Evolutionary conservation across 2,888 invertebrate genomes (phyloP).

Genomic region (Athalia circularis): DNA sequence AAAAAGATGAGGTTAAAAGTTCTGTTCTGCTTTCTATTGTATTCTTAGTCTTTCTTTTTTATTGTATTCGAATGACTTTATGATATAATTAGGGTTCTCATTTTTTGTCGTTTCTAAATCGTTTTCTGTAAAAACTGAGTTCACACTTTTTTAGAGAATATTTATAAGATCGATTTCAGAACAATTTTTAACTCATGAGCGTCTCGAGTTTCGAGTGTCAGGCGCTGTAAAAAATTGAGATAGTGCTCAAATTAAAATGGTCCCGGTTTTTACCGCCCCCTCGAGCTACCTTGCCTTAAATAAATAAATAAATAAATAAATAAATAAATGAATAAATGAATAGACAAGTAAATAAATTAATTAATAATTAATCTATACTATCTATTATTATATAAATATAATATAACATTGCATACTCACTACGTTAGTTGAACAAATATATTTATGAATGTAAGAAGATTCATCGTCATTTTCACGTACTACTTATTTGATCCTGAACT

Average conservation of each 20-base stretch:
- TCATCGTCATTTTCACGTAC: not conserved
- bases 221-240: not conserved
- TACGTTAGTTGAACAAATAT: not conserved
- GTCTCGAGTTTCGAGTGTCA: too few species aligned
- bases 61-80: not conserved
- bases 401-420: slow-evolving; percentile 14
- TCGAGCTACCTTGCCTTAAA: slow-evolving; percentile 38
- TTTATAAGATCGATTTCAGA: too few species aligned
- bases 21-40: not conserved
- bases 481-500: not conserved
- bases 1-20: too few species aligned
- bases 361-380: not conserved
- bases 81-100: not conserved
- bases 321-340: not conserved
- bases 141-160: not conserved
- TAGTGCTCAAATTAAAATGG: not conserved
- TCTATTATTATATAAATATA: too few species aligned
- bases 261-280: slow-evolving; percentile 15
- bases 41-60: not conserved
- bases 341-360: slow-evolving; percentile 5
- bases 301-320: slow-evolving; percentile 3
- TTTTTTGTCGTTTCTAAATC: not conserved
- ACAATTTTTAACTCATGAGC: too few species aligned
- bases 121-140: not conserved
- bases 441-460: not conserved